phyloP scores from a whole-genome alignment of 1,140 invertebrate genomes.

The Latrodectus geometricus region DNA sequence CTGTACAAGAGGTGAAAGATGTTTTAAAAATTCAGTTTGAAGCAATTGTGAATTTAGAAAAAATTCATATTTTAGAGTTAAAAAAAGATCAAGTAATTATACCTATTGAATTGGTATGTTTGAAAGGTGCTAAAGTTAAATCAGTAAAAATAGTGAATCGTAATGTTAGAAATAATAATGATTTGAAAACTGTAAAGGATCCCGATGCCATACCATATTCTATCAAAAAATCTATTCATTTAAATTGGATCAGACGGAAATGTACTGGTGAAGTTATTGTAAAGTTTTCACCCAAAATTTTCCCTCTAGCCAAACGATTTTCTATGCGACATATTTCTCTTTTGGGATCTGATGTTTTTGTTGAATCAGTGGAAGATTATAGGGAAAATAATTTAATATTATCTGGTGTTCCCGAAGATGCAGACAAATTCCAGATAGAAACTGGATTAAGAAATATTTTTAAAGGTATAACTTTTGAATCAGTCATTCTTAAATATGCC shows the following conservation, averaged over 20 bases:
- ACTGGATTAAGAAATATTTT: slow-evolving; percentile 3
- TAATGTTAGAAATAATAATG: background rate
- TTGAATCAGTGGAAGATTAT: background rate
- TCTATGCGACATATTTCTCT: slow-evolving; percentile 7
- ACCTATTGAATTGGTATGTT: slow-evolving; percentile 32
- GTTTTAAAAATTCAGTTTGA: slow-evolving; percentile 29
- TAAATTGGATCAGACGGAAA: slow-evolving; percentile 33
- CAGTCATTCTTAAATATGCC: slow-evolving; percentile 13
- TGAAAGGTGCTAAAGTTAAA: slow-evolving; percentile 19
- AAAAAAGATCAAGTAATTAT: slow-evolving; percentile 23
- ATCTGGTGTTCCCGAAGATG: slow-evolving; percentile 10
- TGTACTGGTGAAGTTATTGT: slow-evolving; percentile 25
- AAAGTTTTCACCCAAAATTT: background rate
- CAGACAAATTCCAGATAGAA: slow-evolving; percentile 11
- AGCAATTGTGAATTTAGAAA: slow-evolving; percentile 26
- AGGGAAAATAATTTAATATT: slow-evolving; percentile 24
- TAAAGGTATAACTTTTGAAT: background rate
- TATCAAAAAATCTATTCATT: slow-evolving; percentile 30
- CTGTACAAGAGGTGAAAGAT: slow-evolving; percentile 2
- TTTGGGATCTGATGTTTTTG: background rate
- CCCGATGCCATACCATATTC: background rate
- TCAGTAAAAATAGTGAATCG: background rate
- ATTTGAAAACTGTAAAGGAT: background rate
- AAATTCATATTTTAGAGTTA: slow-evolving; percentile 22
- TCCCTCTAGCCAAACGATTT: slow-evolving; percentile 5